These are phyloP conservation scores for Polyergus mexicanus DNA, from an alignment of 1,140 invertebrate genomes.

Conservation along the genomic window DNA sequence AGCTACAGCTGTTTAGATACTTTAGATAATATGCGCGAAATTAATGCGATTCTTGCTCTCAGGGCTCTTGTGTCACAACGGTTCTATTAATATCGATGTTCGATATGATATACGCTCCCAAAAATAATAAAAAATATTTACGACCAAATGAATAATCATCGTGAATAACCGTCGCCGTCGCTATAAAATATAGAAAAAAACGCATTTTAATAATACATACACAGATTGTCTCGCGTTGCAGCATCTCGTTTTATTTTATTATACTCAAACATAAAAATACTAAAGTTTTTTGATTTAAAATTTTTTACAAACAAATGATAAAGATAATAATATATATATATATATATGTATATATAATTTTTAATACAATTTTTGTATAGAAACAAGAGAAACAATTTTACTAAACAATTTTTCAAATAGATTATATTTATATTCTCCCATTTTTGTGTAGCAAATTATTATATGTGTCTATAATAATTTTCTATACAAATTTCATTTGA, in stretches of 20 bases:
- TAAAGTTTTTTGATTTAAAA: background rate
- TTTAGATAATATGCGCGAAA: slow-evolving; percentile 53
- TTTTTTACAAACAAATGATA: background rate
- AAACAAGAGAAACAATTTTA: background rate
- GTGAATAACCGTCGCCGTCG: background rate
- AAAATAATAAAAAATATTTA: slow-evolving; percentile 39
- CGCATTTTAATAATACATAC: background rate
- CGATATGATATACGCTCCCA: background rate
- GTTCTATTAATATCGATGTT: slow-evolving; percentile 30
- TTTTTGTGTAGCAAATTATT: background rate
- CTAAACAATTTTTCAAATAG: background rate
- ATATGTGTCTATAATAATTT: background rate
- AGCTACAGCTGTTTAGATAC: slow-evolving; percentile 40
- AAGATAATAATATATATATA: background rate
- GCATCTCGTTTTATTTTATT: background rate
- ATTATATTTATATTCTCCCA: background rate
- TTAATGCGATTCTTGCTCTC: slow-evolving; percentile 26
- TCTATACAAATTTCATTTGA: background rate
- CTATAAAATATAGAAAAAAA: background rate
- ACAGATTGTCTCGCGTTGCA: background rate
- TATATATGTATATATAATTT: background rate
- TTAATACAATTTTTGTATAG: background rate
- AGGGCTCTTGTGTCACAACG: slow-evolving; percentile 12
- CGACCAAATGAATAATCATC: background rate
- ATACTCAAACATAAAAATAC: background rate